Percentiles rank a stretch among this genome's conserved stretches.
Evolutionary conservation across 2,888 invertebrate genomes (phyloP).

Genomic region (Drosophila mayaguana): DNA sequence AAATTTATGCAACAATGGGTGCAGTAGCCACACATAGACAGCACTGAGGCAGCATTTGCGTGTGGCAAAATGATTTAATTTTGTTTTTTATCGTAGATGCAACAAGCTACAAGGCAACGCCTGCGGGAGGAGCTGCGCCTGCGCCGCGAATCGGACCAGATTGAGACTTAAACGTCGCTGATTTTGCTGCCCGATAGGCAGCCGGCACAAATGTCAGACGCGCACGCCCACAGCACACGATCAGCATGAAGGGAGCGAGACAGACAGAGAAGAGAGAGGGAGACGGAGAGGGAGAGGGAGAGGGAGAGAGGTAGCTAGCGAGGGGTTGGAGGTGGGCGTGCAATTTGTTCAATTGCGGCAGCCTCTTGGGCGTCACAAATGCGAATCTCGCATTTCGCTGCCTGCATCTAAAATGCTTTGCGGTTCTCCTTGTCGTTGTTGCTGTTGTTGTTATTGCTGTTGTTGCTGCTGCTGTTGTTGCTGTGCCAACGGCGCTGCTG

Average conservation of each 20-base stretch:
- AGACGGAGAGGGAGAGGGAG: not conserved
- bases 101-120: slow-evolving; percentile 17
- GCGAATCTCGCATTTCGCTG: slow-evolving; percentile 66
- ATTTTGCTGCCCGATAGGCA: slow-evolving; percentile 53
- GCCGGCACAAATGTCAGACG: slow-evolving; percentile 68
- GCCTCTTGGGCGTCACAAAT: slow-evolving; percentile 75
- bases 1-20: slow-evolving; percentile 78
- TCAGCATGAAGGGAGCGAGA: slow-evolving; percentile 9
- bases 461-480: slow-evolving; percentile 18
- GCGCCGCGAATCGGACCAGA: slow-evolving; percentile 37
- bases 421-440: slow-evolving; percentile 24
- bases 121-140: slow-evolving; percentile 34
- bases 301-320: not conserved
- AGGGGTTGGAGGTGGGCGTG: slow-evolving; percentile 1
- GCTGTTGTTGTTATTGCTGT: slow-evolving; percentile 11
- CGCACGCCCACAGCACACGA: slow-evolving; percentile 75
- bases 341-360: slow-evolving; percentile 79
- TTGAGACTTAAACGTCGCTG: slow-evolving; percentile 60
- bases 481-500: slow-evolving; percentile 34
- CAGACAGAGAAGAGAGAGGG: not conserved
- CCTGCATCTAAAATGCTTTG: slow-evolving; percentile 73
- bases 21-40: slow-evolving; percentile 53
- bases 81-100: slow-evolving; percentile 27
- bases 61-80: slow-evolving; percentile 49
- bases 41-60: slow-evolving; percentile 42